Evolutionary conservation across 2,888 invertebrate species (phyloP).

Genomic region (Epirrhoe alternata): DNA sequence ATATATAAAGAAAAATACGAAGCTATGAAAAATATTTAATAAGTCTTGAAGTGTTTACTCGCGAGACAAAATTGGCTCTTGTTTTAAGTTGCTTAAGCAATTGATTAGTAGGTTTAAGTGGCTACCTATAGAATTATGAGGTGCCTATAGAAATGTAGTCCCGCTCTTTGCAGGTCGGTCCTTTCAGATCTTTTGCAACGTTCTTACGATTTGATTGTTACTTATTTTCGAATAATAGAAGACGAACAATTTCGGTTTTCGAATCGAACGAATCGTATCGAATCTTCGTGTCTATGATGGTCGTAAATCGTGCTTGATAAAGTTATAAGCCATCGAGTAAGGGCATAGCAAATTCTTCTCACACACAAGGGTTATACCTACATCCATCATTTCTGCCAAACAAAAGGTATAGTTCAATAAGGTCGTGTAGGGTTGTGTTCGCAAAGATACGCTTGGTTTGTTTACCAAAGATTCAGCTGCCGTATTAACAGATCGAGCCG

Average conservation of each 20-base stretch:
- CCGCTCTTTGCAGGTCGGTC: background rate
- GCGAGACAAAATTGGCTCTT: background rate
- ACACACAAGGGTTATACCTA: background rate
- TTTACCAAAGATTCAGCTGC: background rate
- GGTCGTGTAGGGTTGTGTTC: background rate
- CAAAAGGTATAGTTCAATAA: background rate
- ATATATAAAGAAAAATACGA: conserved; percentile 29
- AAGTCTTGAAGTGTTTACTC: background rate
- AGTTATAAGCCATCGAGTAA: background rate
- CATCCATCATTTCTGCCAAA: background rate
- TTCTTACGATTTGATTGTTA: too few relatives aligned
- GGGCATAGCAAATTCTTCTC: background rate
- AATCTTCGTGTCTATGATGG: too few relatives aligned
- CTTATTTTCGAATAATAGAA: too few relatives aligned
- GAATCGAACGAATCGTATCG: too few relatives aligned
- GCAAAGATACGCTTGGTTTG: background rate
- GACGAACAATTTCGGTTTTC: too few relatives aligned
- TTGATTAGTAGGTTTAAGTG: background rate
- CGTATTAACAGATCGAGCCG: background rate
- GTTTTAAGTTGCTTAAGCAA: background rate
- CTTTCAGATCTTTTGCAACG: too few relatives aligned
- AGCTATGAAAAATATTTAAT: conserved; percentile 28
- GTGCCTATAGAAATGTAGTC: background rate
- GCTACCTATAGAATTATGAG: background rate
- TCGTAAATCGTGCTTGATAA: background rate